Evolutionary conservation across 2,888 invertebrate genomes (phyloP).

Genomic region (Dascillus cervinus): DNA sequence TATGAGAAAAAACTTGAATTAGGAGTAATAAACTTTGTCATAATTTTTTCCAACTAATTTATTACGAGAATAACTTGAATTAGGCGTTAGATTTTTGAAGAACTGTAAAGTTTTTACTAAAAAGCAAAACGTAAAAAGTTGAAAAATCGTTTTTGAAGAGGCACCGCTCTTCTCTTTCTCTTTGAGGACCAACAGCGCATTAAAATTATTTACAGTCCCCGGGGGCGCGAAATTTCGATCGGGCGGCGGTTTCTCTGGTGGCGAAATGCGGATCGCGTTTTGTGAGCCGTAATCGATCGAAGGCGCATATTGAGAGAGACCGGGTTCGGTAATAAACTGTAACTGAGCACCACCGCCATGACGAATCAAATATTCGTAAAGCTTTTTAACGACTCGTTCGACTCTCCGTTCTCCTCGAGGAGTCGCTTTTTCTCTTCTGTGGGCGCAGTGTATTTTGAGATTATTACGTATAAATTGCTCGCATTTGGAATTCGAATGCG

Average conservation of each 20-base stretch:
- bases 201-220: slow-evolving; percentile 9
- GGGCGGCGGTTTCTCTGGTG: background rate
- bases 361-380: slow-evolving; percentile 19
- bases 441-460: too few species aligned
- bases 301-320: slow-evolving; percentile 2
- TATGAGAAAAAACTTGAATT: too few species aligned
- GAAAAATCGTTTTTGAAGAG: slow-evolving; percentile 31
- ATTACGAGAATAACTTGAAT: too few species aligned
- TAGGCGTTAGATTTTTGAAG: too few species aligned
- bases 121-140: too few species aligned
- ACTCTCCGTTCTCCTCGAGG: background rate
- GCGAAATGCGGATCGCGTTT: too few species aligned
- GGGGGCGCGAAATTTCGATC: slow-evolving; percentile 2
- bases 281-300: background rate
- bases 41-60: too few species aligned
- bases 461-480: too few species aligned
- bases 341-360: slow-evolving; percentile 23
- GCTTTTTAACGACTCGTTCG: background rate
- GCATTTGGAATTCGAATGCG: too few species aligned
- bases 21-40: too few species aligned
- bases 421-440: too few species aligned
- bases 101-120: too few species aligned
- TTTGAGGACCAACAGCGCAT: slow-evolving; percentile 8
- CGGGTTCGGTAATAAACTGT: slow-evolving; percentile 20
- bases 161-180: slow-evolving; percentile 9